Evolutionary conservation across 2,113 vertebrate species (phyloP).

Genomic region (Talpa occidentalis): DNA sequence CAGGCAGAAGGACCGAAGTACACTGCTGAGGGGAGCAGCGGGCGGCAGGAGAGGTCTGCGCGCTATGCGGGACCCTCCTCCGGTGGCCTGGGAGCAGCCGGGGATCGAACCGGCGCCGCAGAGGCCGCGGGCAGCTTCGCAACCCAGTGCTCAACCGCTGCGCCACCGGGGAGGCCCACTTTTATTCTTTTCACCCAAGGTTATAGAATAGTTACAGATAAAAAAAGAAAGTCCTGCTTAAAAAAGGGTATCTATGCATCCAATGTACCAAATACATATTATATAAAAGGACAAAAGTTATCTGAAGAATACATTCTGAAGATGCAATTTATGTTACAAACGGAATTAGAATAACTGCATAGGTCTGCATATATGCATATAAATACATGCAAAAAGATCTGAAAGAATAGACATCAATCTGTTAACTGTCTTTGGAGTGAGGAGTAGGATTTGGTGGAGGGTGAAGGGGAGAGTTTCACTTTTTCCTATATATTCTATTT

Average conservation of each 20-base stretch:
- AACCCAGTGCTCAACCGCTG: too few relatives aligned
- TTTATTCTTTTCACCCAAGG: not conserved
- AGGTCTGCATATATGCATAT: not conserved
- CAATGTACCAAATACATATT: not conserved
- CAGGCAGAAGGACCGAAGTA: too few relatives aligned
- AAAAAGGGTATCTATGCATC: not conserved
- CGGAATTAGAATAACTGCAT: not conserved
- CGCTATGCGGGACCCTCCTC: too few relatives aligned
- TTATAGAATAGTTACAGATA: not conserved
- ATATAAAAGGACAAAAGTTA: not conserved
- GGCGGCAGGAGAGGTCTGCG: too few relatives aligned
- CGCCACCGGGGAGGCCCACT: too few relatives aligned
- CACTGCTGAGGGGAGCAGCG: too few relatives aligned
- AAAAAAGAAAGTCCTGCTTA: not conserved
- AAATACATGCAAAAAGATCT: not conserved
- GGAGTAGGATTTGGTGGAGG: not conserved
- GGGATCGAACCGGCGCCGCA: too few relatives aligned
- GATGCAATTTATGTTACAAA: not conserved
- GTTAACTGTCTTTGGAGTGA: not conserved
- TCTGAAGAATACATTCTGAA: not conserved
- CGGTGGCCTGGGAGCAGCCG: too few relatives aligned
- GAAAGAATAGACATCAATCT: not conserved
- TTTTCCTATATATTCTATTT: slow-evolving; percentile 1
- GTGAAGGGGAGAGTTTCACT: not conserved
- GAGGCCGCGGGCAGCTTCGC: too few relatives aligned